Percentiles rank a stretch among this genome's conserved stretches.
phyloP scores from a whole-genome alignment of 2,888 invertebrate genomes.

The Lamellibrachia columna region DNA sequence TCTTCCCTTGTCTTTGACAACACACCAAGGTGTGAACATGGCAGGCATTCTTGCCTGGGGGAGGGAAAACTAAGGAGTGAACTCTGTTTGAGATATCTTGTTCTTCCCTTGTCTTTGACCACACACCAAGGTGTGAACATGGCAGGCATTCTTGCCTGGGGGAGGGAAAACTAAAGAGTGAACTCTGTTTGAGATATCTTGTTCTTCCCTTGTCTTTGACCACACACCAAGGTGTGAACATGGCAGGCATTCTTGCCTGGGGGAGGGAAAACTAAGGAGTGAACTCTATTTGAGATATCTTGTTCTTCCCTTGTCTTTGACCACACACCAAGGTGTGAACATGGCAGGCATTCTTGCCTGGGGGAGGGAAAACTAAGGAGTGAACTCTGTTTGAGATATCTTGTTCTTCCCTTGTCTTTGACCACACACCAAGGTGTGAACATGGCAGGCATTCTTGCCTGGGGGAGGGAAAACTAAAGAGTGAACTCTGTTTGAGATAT shows the following conservation, averaged over 20 bases:
- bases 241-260: background rate
- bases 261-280: background rate
- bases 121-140: background rate
- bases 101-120: background rate
- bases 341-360: background rate
- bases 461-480: background rate
- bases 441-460: background rate
- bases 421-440: background rate
- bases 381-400: background rate
- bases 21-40: background rate
- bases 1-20: background rate
- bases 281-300: background rate
- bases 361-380: background rate
- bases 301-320: constrained; percentile 8
- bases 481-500: background rate
- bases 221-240: background rate
- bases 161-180: background rate
- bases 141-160: background rate
- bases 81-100: background rate
- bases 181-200: background rate
- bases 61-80: background rate
- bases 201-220: constrained; percentile 8
- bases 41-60: background rate
- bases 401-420: constrained; percentile 7
- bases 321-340: background rate